These are phyloP conservation scores for Asteroscopus sphinx DNA, from an alignment of 2,888 invertebrate genomes.

Conservation along the genomic window DNA sequence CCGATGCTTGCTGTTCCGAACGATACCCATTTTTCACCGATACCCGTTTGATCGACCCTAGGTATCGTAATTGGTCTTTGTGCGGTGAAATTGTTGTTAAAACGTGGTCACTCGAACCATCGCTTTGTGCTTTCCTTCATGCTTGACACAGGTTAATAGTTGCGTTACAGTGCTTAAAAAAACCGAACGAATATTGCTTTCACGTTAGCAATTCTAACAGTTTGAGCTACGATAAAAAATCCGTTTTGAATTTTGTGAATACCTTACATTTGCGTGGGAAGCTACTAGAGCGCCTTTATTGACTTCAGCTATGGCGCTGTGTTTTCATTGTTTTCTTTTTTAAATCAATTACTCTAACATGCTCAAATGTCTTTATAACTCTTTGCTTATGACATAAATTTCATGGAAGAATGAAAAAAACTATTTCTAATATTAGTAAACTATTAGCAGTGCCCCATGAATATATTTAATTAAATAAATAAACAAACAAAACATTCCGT, in stretches of 20 bases:
- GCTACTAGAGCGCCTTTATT: slow-evolving; percentile 12
- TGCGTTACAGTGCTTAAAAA: slow-evolving; percentile 55
- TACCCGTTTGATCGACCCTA: slow-evolving; percentile 63
- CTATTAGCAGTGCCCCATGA: no score
- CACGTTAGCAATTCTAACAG: slow-evolving; percentile 31
- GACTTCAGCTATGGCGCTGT: slow-evolving; percentile 1
- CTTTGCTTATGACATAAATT: no score
- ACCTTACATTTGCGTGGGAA: slow-evolving; percentile 10
- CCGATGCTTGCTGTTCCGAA: slow-evolving; percentile 38
- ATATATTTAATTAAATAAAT: slow-evolving; percentile 1
- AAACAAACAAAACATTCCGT: slow-evolving; percentile 8
- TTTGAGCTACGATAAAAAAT: slow-evolving; percentile 34
- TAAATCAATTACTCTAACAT: neutral
- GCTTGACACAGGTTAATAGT: slow-evolving; percentile 55
- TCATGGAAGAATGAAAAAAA: no score
- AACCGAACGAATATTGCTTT: slow-evolving; percentile 39
- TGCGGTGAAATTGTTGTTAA: slow-evolving; percentile 64
- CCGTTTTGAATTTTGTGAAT: slow-evolving; percentile 26
- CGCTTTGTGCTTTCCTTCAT: slow-evolving; percentile 56
- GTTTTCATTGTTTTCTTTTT: slow-evolving; percentile 2
- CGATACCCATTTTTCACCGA: slow-evolving; percentile 62
- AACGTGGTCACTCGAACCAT: slow-evolving; percentile 59
- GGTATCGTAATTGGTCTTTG: slow-evolving; percentile 68
- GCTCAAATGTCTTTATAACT: no score
- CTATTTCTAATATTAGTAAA: no score